These are phyloP conservation scores for Pachyrhynchus sulphureomaculatus DNA, from an alignment of 1,140 invertebrate genomes.

Conservation along the genomic window DNA sequence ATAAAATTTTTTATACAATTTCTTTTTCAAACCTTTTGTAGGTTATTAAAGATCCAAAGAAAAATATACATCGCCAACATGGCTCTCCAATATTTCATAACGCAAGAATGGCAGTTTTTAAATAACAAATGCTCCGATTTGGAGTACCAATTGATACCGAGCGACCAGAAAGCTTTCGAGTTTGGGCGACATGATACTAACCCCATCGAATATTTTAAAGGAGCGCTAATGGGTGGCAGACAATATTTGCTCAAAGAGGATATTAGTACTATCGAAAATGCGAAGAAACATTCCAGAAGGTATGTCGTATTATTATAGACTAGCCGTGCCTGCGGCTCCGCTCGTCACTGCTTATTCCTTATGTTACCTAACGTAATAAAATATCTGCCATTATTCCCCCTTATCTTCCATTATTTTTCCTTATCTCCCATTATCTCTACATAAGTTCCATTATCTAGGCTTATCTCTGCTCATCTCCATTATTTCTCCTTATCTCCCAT, in stretches of 20 bases:
- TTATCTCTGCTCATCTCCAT: too few relatives aligned
- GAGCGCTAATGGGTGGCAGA: slow-evolving; percentile 42
- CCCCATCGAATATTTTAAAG: slow-evolving; percentile 54
- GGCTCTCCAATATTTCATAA: slow-evolving; percentile 77
- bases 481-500: too few relatives aligned
- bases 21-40: slow-evolving; percentile 52
- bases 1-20: too few relatives aligned
- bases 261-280: slow-evolving; percentile 27
- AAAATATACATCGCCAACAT: slow-evolving; percentile 75
- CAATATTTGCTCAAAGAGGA: slow-evolving; percentile 42
- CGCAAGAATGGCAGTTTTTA: slow-evolving; percentile 78
- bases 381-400: too few relatives aligned
- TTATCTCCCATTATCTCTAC: too few relatives aligned
- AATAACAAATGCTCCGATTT: slow-evolving; percentile 72
- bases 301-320: not conserved
- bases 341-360: too few relatives aligned
- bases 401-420: too few relatives aligned
- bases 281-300: slow-evolving; percentile 29
- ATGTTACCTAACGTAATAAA: too few relatives aligned
- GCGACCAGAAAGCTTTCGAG: slow-evolving; percentile 66
- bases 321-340: too few relatives aligned
- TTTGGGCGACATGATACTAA: slow-evolving; percentile 57
- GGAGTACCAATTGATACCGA: slow-evolving; percentile 57
- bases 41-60: slow-evolving; percentile 76
- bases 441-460: too few relatives aligned